Evolutionary conservation across 2,888 invertebrate species (phyloP).

Genomic region (Lagria hirta): DNA sequence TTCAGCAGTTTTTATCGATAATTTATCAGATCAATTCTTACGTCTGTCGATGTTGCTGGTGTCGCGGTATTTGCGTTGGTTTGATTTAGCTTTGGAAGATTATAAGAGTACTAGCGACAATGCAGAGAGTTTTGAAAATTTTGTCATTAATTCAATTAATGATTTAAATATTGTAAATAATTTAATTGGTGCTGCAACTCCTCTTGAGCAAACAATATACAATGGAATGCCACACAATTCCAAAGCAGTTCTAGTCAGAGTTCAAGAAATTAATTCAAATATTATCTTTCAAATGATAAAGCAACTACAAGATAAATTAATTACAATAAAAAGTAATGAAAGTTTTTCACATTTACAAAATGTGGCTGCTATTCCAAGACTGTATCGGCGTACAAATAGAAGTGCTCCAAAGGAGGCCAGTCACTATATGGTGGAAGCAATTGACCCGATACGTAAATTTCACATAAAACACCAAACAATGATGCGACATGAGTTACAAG

Average conservation of each 20-base stretch:
- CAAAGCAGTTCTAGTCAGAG: slow-evolving; percentile 35
- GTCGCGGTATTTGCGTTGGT: slow-evolving; percentile 78
- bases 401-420: slow-evolving; percentile 82
- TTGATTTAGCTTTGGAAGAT: slow-evolving; percentile 44
- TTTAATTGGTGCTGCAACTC: slow-evolving; percentile 30
- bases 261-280: slow-evolving; percentile 39
- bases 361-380: slow-evolving; percentile 90
- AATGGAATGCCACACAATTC: slow-evolving; percentile 39
- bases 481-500: slow-evolving; percentile 48
- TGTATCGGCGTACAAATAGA: slow-evolving; percentile 90
- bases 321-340: slow-evolving; percentile 45
- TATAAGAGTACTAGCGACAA: slow-evolving; percentile 24
- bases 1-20: slow-evolving; percentile 75
- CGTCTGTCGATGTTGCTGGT: slow-evolving; percentile 84
- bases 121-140: slow-evolving; percentile 35
- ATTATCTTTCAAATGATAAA: slow-evolving; percentile 32
- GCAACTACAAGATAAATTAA: slow-evolving; percentile 38
- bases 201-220: slow-evolving; percentile 39
- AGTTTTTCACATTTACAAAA: slow-evolving; percentile 68
- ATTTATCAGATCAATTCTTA: slow-evolving; percentile 82
- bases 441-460: slow-evolving; percentile 61
- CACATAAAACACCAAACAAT: slow-evolving; percentile 55
- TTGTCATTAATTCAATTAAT: slow-evolving; percentile 41
- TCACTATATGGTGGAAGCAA: slow-evolving; percentile 60
- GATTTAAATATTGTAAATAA: slow-evolving; percentile 40